Percentiles rank a stretch among this genome's conserved stretches.
Conservation (phyloP, 1,140 invertebrate genomes). For the Halictus rubicundus region DNA sequence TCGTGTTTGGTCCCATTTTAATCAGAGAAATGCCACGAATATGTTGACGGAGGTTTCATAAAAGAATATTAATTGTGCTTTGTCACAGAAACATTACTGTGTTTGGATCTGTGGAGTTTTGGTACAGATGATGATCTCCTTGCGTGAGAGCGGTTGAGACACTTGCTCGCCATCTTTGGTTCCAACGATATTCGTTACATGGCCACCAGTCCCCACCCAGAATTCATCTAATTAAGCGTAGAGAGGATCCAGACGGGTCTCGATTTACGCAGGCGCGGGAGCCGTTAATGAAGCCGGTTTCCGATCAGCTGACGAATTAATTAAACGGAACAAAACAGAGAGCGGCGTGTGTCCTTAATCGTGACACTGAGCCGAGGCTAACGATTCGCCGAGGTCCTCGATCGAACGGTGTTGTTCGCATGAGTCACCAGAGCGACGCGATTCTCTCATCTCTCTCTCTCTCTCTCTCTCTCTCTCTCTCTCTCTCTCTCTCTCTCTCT, state of each 20-base stretch:
- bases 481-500: not conserved
- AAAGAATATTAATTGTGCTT: too few species aligned
- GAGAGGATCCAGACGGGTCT: not conserved
- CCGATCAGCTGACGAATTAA: conserved; percentile 30
- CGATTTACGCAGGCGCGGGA: too few species aligned
- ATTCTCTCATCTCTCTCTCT: not conserved
- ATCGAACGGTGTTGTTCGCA: not conserved
- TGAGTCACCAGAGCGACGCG: conserved; percentile 13
- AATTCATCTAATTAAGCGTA: not conserved
- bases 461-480: not conserved
- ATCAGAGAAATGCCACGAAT: too few species aligned
- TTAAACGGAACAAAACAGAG: not conserved
- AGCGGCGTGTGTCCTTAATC: conserved; percentile 3
- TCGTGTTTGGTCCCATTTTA: too few species aligned
- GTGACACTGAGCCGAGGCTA: not conserved
- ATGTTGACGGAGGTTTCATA: too few species aligned
- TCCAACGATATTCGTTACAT: too few species aligned
- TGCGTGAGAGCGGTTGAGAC: not conserved
- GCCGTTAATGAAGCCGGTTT: not conserved
- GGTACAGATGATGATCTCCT: too few species aligned
- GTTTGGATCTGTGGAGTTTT: too few species aligned
- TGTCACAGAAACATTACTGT: too few species aligned
- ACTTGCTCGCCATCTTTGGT: not conserved
- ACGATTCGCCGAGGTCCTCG: conserved; percentile 11
- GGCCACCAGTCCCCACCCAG: too few species aligned